Conservation (phyloP, 2,113 vertebrate genomes). For the Dascyllus trimaculatus region DNA sequence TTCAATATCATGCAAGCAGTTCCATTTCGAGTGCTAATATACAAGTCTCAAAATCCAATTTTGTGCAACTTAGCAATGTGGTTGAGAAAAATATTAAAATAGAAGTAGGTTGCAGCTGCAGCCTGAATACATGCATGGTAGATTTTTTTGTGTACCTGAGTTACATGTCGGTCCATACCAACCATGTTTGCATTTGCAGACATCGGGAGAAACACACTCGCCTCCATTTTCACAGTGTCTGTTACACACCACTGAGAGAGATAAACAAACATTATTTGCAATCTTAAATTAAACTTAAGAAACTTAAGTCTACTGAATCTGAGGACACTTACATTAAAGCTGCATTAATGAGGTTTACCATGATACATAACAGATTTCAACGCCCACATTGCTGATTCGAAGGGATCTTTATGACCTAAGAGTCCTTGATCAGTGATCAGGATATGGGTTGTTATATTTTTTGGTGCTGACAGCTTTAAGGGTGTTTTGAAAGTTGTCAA, state of each 20-base stretch:
- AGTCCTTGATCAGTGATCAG: no score
- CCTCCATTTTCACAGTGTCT: slow-evolving; percentile 95
- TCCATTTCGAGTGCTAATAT: no score
- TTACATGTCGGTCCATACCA: slow-evolving; percentile 91
- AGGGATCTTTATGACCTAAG: no score
- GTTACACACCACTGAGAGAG: slow-evolving; percentile 91
- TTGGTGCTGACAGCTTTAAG: no score
- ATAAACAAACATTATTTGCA: not conserved
- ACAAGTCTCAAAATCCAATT: no score
- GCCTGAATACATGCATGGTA: not conserved
- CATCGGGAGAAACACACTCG: slow-evolving; percentile 88
- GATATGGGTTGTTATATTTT: no score
- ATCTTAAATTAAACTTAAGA: not conserved
- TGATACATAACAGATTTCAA: no score
- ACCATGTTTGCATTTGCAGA: slow-evolving; percentile 88
- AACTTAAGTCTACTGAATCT: not conserved
- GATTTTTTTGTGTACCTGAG: slow-evolving; percentile 83
- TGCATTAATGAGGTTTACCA: not conserved
- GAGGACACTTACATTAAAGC: not conserved
- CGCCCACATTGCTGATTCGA: no score
- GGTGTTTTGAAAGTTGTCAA: no score
- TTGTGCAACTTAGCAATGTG: not conserved
- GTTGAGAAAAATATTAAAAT: no score
- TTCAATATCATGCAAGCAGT: no score
- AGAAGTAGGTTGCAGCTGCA: not conserved